Percentiles rank a stretch among this genome's conserved stretches.
Evolutionary conservation across 2,113 vertebrate genomes (phyloP).

Genomic region (Pica pica): DNA sequence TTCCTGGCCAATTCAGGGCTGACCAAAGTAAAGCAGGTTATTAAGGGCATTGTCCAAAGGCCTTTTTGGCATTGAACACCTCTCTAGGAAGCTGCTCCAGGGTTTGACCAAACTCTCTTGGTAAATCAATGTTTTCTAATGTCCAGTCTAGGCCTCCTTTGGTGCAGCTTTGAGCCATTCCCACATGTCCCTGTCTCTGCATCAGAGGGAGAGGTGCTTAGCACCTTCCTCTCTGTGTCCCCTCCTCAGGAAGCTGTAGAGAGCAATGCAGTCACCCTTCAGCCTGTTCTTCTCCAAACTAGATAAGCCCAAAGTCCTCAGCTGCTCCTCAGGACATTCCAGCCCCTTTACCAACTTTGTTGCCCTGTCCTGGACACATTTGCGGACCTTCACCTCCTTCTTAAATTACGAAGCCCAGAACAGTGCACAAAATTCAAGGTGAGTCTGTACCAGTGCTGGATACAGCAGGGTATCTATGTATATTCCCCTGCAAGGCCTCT

Average conservation of each 20-base stretch:
- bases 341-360: not conserved
- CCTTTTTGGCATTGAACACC: not conserved
- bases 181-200: rapidly evolving
- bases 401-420: not conserved
- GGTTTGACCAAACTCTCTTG: not conserved
- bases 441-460: not conserved
- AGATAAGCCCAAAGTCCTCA: not conserved
- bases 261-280: not conserved
- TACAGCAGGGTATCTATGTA: not conserved
- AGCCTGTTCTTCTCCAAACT: not conserved
- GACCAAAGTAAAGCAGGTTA: not conserved
- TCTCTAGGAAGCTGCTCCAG: not conserved
- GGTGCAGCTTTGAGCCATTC: not conserved
- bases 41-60: not conserved
- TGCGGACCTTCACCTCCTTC: not conserved
- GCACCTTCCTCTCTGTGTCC: too few species aligned
- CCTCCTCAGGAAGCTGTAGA: not conserved
- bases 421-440: not conserved
- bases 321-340: too few species aligned
- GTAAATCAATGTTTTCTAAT: not conserved
- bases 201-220: not conserved
- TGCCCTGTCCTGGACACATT: not conserved
- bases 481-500: not conserved
- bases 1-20: not conserved
- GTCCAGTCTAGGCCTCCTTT: not conserved